Percentiles rank a stretch among this genome's conserved stretches.
Evolutionary conservation across 2,888 invertebrate genomes (phyloP).

Genomic region (Rhingia rostrata): DNA sequence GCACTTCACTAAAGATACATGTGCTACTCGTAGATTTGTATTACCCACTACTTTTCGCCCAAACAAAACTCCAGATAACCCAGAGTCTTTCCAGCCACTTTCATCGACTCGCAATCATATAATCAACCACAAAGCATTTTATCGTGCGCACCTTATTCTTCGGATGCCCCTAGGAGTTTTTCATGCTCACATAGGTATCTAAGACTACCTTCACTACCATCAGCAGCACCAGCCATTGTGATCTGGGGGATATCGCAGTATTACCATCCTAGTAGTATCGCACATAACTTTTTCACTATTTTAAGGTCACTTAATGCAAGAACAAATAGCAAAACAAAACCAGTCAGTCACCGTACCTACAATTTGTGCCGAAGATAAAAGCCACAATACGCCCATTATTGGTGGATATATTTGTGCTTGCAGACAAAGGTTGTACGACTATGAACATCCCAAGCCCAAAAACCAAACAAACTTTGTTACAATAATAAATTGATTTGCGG

Average conservation of each 20-base stretch:
- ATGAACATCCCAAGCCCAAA: constrained; percentile 54
- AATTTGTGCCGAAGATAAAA: constrained; percentile 70
- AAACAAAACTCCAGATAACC: constrained; percentile 44
- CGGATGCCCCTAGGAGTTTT: constrained; percentile 63
- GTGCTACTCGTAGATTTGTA: constrained; percentile 65
- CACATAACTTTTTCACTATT: constrained; percentile 51
- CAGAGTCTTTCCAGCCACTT: constrained; percentile 53
- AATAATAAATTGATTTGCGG: constrained; percentile 74
- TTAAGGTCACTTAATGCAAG: constrained; percentile 68
- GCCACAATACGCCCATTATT: constrained; percentile 73
- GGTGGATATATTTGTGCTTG: constrained; percentile 60
- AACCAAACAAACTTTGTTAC: constrained; percentile 71
- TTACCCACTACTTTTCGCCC: constrained; percentile 62
- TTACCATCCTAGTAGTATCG: constrained; percentile 49
- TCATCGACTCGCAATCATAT: constrained; percentile 71
- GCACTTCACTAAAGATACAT: constrained; percentile 63
- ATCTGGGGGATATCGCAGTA: constrained; percentile 66
- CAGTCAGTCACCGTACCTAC: constrained; percentile 32
- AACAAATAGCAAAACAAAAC: constrained; percentile 37
- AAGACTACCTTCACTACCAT: constrained; percentile 31
- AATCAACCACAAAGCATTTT: constrained; percentile 74
- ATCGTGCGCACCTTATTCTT: constrained; percentile 73
- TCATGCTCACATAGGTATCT: constrained; percentile 48
- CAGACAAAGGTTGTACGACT: constrained; percentile 33
- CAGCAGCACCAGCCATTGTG: constrained; percentile 50